Evolutionary conservation across 1,140 invertebrate species (phyloP).

Genomic region (Ganaspis sp.): DNA sequence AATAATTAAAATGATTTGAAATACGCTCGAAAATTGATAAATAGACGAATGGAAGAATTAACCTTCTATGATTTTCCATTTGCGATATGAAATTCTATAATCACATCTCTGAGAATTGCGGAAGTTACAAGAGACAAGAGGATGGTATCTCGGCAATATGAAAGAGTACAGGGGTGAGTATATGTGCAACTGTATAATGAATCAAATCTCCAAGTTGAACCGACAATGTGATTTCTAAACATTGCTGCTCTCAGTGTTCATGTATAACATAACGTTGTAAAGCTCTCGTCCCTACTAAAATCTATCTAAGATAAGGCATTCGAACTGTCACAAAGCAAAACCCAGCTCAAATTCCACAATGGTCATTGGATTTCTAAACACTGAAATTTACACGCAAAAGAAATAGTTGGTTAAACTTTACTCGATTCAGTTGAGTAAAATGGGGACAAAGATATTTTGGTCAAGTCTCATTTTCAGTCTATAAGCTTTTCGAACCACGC

Average conservation of each 20-base stretch:
- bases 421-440: too few relatives aligned
- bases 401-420: too few relatives aligned
- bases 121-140: constrained; percentile 27
- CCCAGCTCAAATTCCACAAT: constrained; percentile 66
- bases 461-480: too few relatives aligned
- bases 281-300: constrained; percentile 47
- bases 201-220: neutral
- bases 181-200: constrained; percentile 14
- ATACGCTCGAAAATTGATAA: too few relatives aligned
- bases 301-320: constrained; percentile 61
- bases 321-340: constrained; percentile 61
- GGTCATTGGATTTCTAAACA: constrained; percentile 33
- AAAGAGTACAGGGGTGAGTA: neutral
- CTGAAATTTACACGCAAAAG: neutral
- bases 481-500: too few relatives aligned
- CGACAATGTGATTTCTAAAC: constrained; percentile 27
- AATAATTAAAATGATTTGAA: too few relatives aligned
- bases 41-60: neutral
- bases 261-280: constrained; percentile 33
- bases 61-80: neutral
- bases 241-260: constrained; percentile 11
- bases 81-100: neutral
- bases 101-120: neutral
- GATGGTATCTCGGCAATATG: constrained; percentile 10
- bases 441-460: too few relatives aligned